Base-by-base conservation (phyloP, 1,140 invertebrate genomes). In the Drosophila elegans region DNA sequence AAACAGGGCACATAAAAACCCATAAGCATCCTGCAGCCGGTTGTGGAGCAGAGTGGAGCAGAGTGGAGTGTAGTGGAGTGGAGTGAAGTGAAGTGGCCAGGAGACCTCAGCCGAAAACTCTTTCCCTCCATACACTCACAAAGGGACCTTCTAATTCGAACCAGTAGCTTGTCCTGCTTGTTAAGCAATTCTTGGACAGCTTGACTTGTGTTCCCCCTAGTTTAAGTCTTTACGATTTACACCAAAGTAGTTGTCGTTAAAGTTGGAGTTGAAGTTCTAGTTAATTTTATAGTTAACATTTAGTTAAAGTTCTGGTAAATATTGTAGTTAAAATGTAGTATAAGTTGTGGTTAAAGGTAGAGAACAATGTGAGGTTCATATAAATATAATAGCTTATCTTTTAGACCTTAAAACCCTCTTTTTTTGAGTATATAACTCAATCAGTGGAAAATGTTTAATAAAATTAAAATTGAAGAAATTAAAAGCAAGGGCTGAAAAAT, bases 1-100 rank as follows among this genome's bases (percentile, higher is more conserved):
- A 86, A 85, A 85, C 83, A 85, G 82, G 82, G 83, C 83, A 82
- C 76, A 85, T 85, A 85, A 85, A 85, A 88, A 85, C 74, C 83
- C 82, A 78, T 88, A 88, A 85, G 82, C 83, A 78, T 59, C 64
- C 60, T 76, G 73, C 54, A 57, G 38, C 39, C 11, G 51, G 38
- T 39, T 34, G 60, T 66, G 25, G 39, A 45, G 41, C 44, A 49
- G 21, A 49, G 49, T 34, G 41, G 25, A 52, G 29, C 10, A 36
- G 2, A 42, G 36, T 21, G 12, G 41, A 27, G 44, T 59, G 29
- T 44, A 45, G 41, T 54, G 60, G 21, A 49, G 49, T 34, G 41
- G 25, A 52, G 29, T n/a, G 52, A 3, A 42, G 36, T 21, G 12
- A 56, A 16, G 44, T 59, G 29, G 56, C 56, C 56, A 49, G 46